A percentile compares a stretch with the other conserved stretches of the same genome.
Evolutionary conservation across 2,113 vertebrate species (phyloP).

Genomic region (Polypterus bichir): DNA sequence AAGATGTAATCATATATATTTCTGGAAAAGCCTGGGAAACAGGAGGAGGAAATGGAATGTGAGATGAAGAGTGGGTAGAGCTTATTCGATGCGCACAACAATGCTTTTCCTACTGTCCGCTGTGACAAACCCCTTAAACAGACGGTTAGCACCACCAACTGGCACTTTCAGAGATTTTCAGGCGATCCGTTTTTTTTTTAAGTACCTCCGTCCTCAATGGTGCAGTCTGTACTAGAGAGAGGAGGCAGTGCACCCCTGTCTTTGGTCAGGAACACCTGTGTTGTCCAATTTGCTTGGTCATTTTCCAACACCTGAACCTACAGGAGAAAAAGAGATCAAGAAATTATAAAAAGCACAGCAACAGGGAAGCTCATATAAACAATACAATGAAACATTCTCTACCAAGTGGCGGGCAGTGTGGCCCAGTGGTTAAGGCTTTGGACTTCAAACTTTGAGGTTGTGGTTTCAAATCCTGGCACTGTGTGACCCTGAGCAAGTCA

Average conservation of each 20-base stretch:
- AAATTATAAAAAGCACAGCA: neutral
- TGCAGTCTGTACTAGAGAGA: conserved; percentile 44
- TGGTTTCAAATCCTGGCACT: too few species aligned
- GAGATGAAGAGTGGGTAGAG: neutral
- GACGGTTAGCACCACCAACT: too few species aligned
- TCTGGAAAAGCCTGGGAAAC: neutral
- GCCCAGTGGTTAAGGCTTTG: neutral
- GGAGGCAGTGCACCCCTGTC: conserved; percentile 41
- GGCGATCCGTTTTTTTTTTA: neutral
- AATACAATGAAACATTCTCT: too few species aligned
- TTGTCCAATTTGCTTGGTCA: conserved; percentile 44
- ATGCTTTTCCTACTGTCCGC: neutral
- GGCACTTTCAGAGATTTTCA: neutral
- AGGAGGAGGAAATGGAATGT: neutral
- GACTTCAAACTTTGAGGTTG: too few species aligned
- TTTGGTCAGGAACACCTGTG: conserved; percentile 44
- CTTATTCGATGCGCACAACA: neutral
- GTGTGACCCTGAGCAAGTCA: too few species aligned
- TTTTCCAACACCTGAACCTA: conserved; percentile 50
- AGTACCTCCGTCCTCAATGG: conserved; percentile 46
- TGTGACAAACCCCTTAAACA: too few species aligned
- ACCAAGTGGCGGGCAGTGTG: neutral
- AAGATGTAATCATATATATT: neutral
- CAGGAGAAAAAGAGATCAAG: conserved; percentile 2
- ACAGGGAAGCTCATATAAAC: neutral